Conservation (phyloP, 1,140 invertebrate genomes). For the Diorhabda elongata region DNA sequence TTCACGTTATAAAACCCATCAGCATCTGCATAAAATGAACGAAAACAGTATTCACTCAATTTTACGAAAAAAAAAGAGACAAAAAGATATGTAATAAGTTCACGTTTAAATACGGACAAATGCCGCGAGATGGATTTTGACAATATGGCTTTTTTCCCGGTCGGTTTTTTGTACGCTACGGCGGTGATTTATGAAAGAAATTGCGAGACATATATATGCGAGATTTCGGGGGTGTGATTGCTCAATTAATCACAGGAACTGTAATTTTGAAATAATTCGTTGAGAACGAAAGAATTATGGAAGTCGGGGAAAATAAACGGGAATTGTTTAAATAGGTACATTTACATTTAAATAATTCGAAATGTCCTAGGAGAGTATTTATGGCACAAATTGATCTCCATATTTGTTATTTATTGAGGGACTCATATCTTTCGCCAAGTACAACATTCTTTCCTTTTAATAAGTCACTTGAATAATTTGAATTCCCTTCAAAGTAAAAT, state of each 20-base stretch:
- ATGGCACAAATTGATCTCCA: too few species aligned
- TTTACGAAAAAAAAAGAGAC: conserved; percentile 4
- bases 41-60: conserved; percentile 13
- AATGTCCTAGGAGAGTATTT: too few species aligned
- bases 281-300: neutral
- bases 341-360: neutral
- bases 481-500: too few species aligned
- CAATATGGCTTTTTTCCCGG: conserved; percentile 13
- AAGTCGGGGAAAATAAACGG: neutral
- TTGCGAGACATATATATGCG: neutral
- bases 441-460: too few species aligned
- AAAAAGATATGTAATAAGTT: conserved; percentile 10
- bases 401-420: too few species aligned
- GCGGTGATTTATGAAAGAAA: conserved; percentile 1
- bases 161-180: neutral
- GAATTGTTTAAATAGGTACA: neutral
- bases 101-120: conserved; percentile 13
- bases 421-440: too few species aligned
- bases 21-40: conserved; percentile 10
- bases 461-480: too few species aligned
- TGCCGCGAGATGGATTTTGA: conserved; percentile 14
- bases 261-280: conserved; percentile 12
- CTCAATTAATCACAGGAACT: conserved; percentile 8
- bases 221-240: conserved; percentile 8
- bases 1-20: conserved; percentile 10